phyloP scores from a whole-genome alignment of 2,888 invertebrate genomes.

The Julus scanicus region DNA sequence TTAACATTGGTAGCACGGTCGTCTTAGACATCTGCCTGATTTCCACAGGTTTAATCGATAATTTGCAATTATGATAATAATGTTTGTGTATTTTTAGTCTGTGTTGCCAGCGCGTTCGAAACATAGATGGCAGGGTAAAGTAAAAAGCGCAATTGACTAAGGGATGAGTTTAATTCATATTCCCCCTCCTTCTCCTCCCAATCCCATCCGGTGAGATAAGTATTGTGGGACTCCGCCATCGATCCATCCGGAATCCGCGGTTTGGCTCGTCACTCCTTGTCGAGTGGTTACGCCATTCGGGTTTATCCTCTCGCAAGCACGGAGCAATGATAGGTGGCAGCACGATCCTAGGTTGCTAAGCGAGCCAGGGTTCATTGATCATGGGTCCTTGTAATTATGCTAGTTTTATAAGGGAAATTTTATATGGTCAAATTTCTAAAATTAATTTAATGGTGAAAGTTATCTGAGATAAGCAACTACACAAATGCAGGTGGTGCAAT shows the following conservation, averaged over 20 bases:
- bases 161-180: neutral
- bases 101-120: neutral
- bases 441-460: too few species aligned
- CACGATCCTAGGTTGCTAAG: neutral
- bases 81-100: neutral
- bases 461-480: too few species aligned
- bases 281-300: too few species aligned
- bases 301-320: neutral
- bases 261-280: neutral
- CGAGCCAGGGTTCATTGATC: neutral
- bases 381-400: too few species aligned
- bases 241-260: neutral
- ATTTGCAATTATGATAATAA: constrained; percentile 43
- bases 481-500: too few species aligned
- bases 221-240: neutral
- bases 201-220: neutral
- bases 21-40: neutral
- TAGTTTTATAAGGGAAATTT: too few species aligned
- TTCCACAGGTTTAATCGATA: neutral
- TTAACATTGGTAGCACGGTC: neutral
- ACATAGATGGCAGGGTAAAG: neutral
- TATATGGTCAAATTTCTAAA: too few species aligned
- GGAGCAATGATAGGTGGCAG: neutral
- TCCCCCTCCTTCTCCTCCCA: neutral
- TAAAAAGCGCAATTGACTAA: neutral